Base-by-base conservation (phyloP, 2,797 vertebrate species). In the Cyclopterus lumpus region DNA sequence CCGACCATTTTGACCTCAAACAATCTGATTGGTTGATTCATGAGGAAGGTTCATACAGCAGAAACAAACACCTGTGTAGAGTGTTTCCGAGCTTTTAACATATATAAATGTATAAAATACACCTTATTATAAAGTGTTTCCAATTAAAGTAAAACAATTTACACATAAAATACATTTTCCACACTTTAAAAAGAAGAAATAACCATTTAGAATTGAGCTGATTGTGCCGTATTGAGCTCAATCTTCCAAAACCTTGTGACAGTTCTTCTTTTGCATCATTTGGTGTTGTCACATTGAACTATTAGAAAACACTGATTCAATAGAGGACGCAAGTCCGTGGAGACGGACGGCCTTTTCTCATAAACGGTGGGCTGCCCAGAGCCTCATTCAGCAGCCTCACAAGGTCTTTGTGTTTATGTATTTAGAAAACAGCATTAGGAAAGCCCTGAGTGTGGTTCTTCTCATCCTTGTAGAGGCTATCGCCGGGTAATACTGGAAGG, bases 361-460 rank as follows among this genome's bases (percentile, higher is more conserved):
- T 84, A 83, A 80, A 81, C 81, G 79, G 84, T 89, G 81, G 88
- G 89, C 76, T 71, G 89, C 65, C 61, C 59, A 63, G 82, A 73
- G 82, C 46, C 79, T 84, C 82, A 83, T 86, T 79, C 87, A 84
- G 34, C 38, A 22, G 62, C 73, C 80, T 90, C 81, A 80, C 79
- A 79, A 88, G 85, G 84, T 91, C 78, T 85, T 70, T 82, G 66
- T n/a, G n/a, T n/a, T n/a, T n/a, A n/a, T n/a, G 66, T 84, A 75
- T 90, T 87, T 84, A 82, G 84, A 79, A 88, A 87, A 79, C 81
- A 76, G 72, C 62, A 80, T 85, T 84, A 88, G 88, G 85, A 84
- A 86, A 88, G 77, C 78, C 88, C 83, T 58, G 48, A 42, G 67
- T 30, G 24, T 26, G 68, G 62, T 75, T 79, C 30, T 40, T 61